Evolutionary conservation across 1,140 invertebrate species (phyloP).

Genomic region (Plectus sambesii): DNA sequence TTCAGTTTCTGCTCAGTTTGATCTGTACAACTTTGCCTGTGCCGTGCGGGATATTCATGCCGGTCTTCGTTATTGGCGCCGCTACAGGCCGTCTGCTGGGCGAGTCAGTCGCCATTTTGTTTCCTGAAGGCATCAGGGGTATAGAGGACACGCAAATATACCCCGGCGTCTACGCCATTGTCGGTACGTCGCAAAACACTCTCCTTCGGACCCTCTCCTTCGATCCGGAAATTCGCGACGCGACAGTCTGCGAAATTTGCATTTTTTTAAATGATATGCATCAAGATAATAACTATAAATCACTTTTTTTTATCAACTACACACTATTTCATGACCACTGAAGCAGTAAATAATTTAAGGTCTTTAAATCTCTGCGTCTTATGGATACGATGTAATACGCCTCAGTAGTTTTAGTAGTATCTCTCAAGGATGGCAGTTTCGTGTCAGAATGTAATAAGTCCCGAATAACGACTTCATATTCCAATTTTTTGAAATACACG

Average conservation of each 20-base stretch:
- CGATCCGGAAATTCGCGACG: no score
- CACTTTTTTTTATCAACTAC: no score
- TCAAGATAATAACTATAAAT: no score
- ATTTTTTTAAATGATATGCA: no score
- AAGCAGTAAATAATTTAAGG: constrained; percentile 1
- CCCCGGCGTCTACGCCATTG: constrained; percentile 60
- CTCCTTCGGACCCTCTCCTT: no score
- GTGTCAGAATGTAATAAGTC: constrained; percentile 9
- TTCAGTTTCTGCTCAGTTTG: constrained; percentile 79
- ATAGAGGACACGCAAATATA: constrained; percentile 69
- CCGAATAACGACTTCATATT: no score
- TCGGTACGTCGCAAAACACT: constrained; percentile 43
- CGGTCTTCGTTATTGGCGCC: constrained; percentile 84
- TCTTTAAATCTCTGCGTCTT: constrained; percentile 1
- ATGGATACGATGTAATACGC: no score
- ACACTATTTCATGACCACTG: constrained; percentile 7
- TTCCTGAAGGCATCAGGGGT: constrained; percentile 67
- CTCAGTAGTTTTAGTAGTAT: no score
- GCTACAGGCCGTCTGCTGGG: constrained; percentile 71
- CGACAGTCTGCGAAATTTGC: no score
- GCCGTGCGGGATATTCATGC: constrained; percentile 87
- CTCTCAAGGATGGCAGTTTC: neutral
- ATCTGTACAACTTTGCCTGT: constrained; percentile 87
- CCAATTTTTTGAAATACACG: no score
- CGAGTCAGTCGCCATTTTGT: constrained; percentile 80